A percentile compares a stretch with the other conserved stretches of the same genome.
These are phyloP conservation scores for Cardinalis cardinalis DNA, from an alignment of 2,113 vertebrate genomes.

Conservation along the genomic window DNA sequence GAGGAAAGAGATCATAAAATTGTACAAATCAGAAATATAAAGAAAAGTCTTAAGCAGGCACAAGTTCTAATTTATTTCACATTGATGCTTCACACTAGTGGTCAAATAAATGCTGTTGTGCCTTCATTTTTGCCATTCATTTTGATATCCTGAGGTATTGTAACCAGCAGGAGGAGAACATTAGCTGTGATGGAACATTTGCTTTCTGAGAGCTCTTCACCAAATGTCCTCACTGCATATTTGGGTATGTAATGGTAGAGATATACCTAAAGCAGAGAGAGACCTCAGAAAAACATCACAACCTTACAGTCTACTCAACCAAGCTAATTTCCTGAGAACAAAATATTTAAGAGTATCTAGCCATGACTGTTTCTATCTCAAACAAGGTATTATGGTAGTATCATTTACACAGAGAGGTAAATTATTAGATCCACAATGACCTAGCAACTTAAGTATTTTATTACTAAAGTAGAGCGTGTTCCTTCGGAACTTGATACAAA, in stretches of 20 bases:
- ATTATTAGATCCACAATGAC: not conserved
- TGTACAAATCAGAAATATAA: not conserved
- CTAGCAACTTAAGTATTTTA: not conserved
- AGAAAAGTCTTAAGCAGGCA: not conserved
- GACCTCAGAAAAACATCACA: not conserved
- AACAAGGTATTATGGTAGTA: not conserved
- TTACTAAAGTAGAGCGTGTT: not conserved
- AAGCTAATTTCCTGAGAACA: not conserved
- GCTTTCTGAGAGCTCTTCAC: not conserved
- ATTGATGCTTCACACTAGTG: not conserved
- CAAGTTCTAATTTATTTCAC: slow-evolving; percentile 24
- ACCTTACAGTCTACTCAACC: not conserved
- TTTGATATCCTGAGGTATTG: not conserved
- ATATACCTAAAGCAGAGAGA: not conserved
- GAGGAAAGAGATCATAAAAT: slow-evolving; percentile 8
- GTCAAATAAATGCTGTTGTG: slow-evolving; percentile 42
- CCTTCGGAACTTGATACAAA: not conserved
- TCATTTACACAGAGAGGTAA: not conserved
- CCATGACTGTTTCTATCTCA: not conserved
- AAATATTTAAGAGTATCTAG: not conserved
- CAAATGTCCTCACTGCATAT: not conserved
- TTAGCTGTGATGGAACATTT: not conserved
- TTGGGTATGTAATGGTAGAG: not conserved
- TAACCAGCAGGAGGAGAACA: not conserved
- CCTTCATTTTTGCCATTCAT: slow-evolving; percentile 43